These are phyloP conservation scores for Papilio helenus DNA, from an alignment of 1,140 invertebrate genomes.

Conservation along the genomic window DNA sequence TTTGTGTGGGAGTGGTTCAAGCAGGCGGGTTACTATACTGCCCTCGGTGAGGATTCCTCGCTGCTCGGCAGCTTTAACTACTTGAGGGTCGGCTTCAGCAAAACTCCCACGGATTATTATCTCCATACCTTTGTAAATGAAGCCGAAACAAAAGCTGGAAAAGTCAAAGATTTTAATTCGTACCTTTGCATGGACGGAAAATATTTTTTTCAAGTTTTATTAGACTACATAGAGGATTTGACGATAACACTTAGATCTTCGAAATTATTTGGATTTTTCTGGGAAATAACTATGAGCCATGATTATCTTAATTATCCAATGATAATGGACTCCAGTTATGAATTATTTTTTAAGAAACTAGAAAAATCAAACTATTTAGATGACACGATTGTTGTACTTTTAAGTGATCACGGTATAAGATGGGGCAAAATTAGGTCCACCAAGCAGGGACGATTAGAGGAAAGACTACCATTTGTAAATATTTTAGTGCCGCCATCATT, in stretches of 20 bases:
- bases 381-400: constrained; percentile 89
- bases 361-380: constrained; percentile 85
- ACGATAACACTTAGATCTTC: constrained; percentile 78
- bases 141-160: constrained; percentile 84
- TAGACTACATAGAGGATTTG: constrained; percentile 85
- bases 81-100: constrained; percentile 88
- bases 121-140: constrained; percentile 87
- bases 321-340: constrained; percentile 86
- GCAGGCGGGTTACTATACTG: constrained; percentile 88
- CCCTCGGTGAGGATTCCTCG: constrained; percentile 89
- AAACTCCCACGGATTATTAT: constrained; percentile 92
- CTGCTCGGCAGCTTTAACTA: constrained; percentile 91
- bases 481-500: constrained; percentile 91
- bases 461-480: constrained; percentile 93
- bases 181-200: constrained; percentile 85
- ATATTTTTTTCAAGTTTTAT: constrained; percentile 82
- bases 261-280: constrained; percentile 89
- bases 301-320: constrained; percentile 89
- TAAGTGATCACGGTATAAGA: constrained; percentile 96
- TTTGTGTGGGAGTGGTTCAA: constrained; percentile 92
- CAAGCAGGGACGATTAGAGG: constrained; percentile 94
- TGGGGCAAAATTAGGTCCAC: constrained; percentile 90
- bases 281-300: constrained; percentile 90
- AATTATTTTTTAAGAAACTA: constrained; percentile 84
- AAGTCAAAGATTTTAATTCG: constrained; percentile 80